phyloP scores from a whole-genome alignment of 2,888 invertebrate species.

The Lepidocyrtinus sp. region DNA sequence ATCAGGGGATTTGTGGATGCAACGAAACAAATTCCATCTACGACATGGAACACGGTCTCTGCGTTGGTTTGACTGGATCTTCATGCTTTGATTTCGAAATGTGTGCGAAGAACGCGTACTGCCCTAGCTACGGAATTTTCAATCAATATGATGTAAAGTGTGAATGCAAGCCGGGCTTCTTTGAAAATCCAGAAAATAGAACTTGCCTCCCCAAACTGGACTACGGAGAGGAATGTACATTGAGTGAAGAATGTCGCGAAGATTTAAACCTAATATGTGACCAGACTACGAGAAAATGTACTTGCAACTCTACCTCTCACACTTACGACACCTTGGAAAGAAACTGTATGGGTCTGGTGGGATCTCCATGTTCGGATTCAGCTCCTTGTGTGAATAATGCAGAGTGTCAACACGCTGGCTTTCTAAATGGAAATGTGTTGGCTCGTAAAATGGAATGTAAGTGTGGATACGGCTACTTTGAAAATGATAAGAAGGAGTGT shows the following conservation, averaged over 20 bases:
- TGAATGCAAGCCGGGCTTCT: constrained; percentile 33
- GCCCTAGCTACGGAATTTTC: constrained; percentile 45
- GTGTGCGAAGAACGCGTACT: constrained; percentile 27
- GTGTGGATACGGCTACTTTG: constrained; percentile 38
- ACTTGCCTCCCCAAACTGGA: constrained; percentile 15
- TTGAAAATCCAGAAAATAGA: constrained; percentile 19
- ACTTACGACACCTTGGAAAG: constrained; percentile 12
- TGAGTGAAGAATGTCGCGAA: constrained; percentile 29
- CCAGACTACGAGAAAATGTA: constrained; percentile 2
- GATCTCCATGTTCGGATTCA: constrained; percentile 28
- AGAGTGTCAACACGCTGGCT: constrained; percentile 36
- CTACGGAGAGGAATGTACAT: constrained; percentile 6
- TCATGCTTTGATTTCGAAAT: constrained; percentile 42
- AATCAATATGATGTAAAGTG: constrained; percentile 41
- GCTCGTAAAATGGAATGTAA: constrained; percentile 30
- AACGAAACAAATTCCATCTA: constrained; percentile 26
- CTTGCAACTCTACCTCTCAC: constrained; percentile 30
- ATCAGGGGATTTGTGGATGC: constrained; percentile 27
- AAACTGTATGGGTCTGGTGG: constrained; percentile 31
- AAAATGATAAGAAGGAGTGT: constrained; percentile 19
- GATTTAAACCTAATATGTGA: constrained; percentile 34
- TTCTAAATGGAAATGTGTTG: constrained; percentile 36
- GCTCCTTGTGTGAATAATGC: constrained; percentile 19
- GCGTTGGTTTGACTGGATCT: constrained; percentile 29
- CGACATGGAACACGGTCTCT: constrained; percentile 29